Base-by-base conservation (phyloP, 2,797 vertebrate species). In the Peromyscus eremicus region DNA sequence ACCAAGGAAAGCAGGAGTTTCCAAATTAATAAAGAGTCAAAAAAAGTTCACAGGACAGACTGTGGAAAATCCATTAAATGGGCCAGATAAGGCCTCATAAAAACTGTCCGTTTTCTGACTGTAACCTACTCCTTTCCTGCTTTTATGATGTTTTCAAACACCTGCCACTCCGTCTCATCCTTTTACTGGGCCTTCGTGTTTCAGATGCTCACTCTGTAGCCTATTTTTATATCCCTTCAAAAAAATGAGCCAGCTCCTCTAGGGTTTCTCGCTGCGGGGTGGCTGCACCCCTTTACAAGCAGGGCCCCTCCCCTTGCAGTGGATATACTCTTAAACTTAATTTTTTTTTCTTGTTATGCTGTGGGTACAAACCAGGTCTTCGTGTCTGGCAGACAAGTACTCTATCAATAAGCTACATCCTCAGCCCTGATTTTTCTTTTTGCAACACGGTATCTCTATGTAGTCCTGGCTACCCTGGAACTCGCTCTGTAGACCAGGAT, bases 61-160 rank as follows among this genome's bases (percentile, higher is more conserved):
- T 40, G 34, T 73, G 89, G 60, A 86, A 70, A 83, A 94, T 83
- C 32, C 57, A 94, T 43, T 60, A 73, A 49, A 66, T 6, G 66
- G 73, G 13, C 46, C 79, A 77, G 93, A 81, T 46, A 81, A 91
- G 25, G 4, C 5, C 94, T 77, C 60, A 16, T 91, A 57, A 91
- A 94, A 77, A 46, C 9, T 0, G 23, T 91, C 83, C 73, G 27
- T 64, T 25, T 52, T 0, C 5, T 23, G 64, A 23, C 1, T 49
- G 17, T 57, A 62, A 75, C 21, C 19, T 66, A 46, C 34, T 52
- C n/a, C 62, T 92, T 94, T 71, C 16, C 66, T 71, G 37, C 25
- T 81, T 55, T 94, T 82, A 87, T 86, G 62, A 64, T 77, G 75
- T 70, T 81, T 71, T 87, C 49, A 82, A 81, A 94, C 80, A 37